Evolutionary conservation across 1,140 invertebrate genomes (phyloP).

Genomic region (Scaptodrosophila lebanonensis): DNA sequence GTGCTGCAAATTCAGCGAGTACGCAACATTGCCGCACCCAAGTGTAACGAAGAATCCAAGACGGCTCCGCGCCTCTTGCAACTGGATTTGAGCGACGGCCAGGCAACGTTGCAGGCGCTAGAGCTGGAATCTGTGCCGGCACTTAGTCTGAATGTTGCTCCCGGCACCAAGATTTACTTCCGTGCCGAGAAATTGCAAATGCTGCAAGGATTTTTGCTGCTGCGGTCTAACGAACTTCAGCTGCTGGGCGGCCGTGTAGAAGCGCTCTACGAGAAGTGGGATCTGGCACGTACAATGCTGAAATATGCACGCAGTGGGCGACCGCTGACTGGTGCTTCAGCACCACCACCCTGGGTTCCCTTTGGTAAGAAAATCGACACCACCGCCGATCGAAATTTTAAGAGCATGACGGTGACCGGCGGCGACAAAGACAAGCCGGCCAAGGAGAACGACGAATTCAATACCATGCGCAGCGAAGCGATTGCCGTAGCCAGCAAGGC

Average conservation of each 20-base stretch:
- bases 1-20: constrained; percentile 93
- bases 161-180: constrained; percentile 84
- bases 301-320: constrained; percentile 83
- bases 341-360: constrained; percentile 92
- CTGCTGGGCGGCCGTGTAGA: constrained; percentile 89
- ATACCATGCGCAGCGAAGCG: constrained; percentile 88
- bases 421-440: constrained; percentile 81
- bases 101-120: constrained; percentile 83
- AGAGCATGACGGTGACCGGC: constrained; percentile 79
- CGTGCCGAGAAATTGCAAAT: constrained; percentile 79
- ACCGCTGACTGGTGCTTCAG: constrained; percentile 82
- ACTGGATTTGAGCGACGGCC: constrained; percentile 90
- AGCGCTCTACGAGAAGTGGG: constrained; percentile 93
- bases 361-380: constrained; percentile 87
- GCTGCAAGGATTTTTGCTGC: constrained; percentile 84
- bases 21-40: constrained; percentile 92
- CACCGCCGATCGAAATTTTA: constrained; percentile 82
- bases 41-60: constrained; percentile 90
- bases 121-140: constrained; percentile 83
- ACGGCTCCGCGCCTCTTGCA: constrained; percentile 89
- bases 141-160: constrained; percentile 85
- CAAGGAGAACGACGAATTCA: constrained; percentile 88
- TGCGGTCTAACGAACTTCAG: constrained; percentile 82
- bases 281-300: constrained; percentile 88
- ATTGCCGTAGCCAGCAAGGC: constrained; percentile 91